Conservation (phyloP, 2,113 vertebrate genomes). For the Addax nasomaculatus region DNA sequence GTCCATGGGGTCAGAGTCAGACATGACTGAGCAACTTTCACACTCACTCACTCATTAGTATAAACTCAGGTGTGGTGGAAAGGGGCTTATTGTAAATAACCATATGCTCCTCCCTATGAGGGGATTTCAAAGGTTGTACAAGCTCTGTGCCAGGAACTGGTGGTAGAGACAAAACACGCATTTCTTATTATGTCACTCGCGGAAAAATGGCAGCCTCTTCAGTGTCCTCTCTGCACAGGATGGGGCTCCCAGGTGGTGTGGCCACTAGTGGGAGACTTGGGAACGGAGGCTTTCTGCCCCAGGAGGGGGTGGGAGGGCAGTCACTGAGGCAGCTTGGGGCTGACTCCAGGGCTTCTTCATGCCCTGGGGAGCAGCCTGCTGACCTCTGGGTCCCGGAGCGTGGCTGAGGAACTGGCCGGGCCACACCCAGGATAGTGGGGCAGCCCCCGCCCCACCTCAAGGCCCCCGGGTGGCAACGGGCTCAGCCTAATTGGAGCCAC, state of each 20-base stretch:
- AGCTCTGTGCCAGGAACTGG: neutral
- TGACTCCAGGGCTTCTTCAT: neutral
- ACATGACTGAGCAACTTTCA: neutral
- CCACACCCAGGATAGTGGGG: neutral
- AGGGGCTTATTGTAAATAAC: neutral
- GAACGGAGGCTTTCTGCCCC: neutral
- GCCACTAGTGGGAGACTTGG: neutral
- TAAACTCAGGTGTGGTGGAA: neutral
- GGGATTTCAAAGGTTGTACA: neutral
- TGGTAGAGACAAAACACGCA: neutral
- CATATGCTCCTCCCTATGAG: neutral
- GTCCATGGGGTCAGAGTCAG: neutral
- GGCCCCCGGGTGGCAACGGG: accelerated
- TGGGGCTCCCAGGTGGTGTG: neutral
- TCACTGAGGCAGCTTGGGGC: neutral
- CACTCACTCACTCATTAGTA: neutral
- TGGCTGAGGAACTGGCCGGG: neutral
- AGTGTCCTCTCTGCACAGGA: neutral
- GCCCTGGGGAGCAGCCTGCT: neutral
- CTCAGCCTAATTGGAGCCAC: neutral
- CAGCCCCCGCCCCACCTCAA: neutral
- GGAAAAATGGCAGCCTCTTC: neutral
- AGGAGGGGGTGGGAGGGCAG: neutral
- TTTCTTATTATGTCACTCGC: neutral
- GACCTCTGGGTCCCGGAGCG: accelerated